Evolutionary conservation across 2,888 invertebrate genomes (phyloP).

Genomic region (Idaea aversata): DNA sequence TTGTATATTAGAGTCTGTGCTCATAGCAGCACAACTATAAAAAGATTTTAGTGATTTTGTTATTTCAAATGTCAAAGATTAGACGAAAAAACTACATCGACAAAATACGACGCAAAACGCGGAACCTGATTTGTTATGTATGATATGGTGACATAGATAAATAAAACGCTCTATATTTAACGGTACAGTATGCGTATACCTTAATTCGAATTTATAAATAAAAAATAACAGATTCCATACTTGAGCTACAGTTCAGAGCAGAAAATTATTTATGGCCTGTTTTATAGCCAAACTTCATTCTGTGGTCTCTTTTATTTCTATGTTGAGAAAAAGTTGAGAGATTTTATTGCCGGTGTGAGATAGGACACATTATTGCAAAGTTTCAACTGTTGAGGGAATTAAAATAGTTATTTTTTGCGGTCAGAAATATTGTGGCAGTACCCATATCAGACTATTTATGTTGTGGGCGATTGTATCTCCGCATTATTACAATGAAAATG

Average conservation of each 20-base stretch:
- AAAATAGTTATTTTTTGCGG: constrained; percentile 70
- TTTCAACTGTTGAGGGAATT: constrained; percentile 66
- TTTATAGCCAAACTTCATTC: constrained; percentile 80
- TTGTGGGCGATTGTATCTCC: background rate
- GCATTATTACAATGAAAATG: background rate
- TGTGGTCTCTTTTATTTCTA: constrained; percentile 77
- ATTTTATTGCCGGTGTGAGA: constrained; percentile 78
- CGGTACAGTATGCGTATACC: background rate
- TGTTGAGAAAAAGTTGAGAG: constrained; percentile 75
- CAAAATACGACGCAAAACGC: background rate
- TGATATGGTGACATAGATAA: background rate
- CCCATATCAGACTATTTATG: constrained; percentile 29
- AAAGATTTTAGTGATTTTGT: background rate
- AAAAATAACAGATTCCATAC: background rate
- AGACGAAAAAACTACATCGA: background rate
- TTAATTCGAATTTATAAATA: background rate
- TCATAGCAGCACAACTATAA: background rate
- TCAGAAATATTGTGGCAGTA: constrained; percentile 40
- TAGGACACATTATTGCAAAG: constrained; percentile 78
- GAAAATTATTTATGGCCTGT: constrained; percentile 75
- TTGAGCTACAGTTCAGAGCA: constrained; percentile 29
- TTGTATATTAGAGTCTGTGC: constrained; percentile 16
- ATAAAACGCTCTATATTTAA: background rate
- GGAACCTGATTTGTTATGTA: background rate
- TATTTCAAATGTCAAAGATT: background rate